These are phyloP conservation scores for Daubentonia madagascariensis DNA, from an alignment of 2,113 vertebrate species.

Conservation along the genomic window DNA sequence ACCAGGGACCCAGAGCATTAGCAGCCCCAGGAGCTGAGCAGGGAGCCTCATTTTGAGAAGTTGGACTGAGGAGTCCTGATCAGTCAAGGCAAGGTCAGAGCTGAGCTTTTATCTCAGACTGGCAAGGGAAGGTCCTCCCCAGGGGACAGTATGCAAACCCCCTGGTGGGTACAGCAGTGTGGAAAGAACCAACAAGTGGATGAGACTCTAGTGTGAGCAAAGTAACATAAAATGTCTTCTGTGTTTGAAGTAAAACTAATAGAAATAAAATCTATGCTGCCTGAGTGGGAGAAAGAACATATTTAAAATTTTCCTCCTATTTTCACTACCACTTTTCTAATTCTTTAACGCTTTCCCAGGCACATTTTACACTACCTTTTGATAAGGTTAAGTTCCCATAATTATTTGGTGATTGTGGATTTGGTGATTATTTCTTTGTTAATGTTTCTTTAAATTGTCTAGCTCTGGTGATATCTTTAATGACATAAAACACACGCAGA, in stretches of 20 bases:
- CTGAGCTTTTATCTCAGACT: neutral
- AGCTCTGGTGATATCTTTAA: too few species aligned
- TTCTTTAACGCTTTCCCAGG: neutral
- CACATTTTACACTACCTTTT: neutral
- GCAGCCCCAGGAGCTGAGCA: too few species aligned
- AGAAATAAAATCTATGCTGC: neutral
- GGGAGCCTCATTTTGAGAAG: too few species aligned
- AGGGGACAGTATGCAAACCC: neutral
- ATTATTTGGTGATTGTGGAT: neutral
- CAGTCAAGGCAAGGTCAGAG: too few species aligned
- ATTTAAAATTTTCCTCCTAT: neutral
- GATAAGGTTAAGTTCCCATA: neutral
- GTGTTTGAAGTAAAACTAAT: neutral
- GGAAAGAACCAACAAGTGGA: too few species aligned
- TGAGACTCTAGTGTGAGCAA: too few species aligned
- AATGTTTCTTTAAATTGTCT: neutral
- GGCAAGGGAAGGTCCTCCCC: neutral
- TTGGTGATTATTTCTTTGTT: neutral
- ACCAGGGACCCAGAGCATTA: too few species aligned
- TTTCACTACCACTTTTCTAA: neutral
- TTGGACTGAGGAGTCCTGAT: too few species aligned
- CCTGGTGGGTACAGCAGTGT: neutral
- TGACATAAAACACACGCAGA: too few species aligned
- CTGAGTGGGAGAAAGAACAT: neutral
- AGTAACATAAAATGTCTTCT: neutral